Evolutionary conservation across 2,888 invertebrate species (phyloP).

Genomic region (Ametastegia equiseti): DNA sequence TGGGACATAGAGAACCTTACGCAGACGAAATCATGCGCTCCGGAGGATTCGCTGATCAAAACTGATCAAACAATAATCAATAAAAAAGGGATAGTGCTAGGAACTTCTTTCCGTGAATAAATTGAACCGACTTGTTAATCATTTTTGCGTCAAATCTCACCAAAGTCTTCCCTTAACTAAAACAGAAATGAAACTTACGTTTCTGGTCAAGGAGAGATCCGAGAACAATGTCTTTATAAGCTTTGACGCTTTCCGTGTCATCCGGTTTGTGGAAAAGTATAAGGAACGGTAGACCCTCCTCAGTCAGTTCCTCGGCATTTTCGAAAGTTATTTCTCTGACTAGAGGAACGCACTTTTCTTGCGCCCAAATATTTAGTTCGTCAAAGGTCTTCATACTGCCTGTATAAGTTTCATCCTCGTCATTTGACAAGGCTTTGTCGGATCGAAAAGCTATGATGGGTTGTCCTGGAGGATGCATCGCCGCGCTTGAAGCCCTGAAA

Average conservation of each 20-base stretch:
- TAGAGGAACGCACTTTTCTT: slow-evolving; percentile 95
- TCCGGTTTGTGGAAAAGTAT: slow-evolving; percentile 96
- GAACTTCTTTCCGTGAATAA: too few species aligned
- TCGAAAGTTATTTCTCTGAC: slow-evolving; percentile 99
- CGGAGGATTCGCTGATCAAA: too few species aligned
- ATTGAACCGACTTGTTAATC: too few species aligned
- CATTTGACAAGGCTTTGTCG: slow-evolving; percentile 87
- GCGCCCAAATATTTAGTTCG: slow-evolving; percentile 92
- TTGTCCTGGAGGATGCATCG: slow-evolving; percentile 90
- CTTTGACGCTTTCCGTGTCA: slow-evolving; percentile 88
- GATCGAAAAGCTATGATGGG: slow-evolving; percentile 91
- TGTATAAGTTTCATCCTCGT: slow-evolving; percentile 90
- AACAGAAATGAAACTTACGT: slow-evolving; percentile 82
- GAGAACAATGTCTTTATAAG: slow-evolving; percentile 89
- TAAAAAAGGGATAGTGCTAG: too few species aligned
- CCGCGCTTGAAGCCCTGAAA: slow-evolving; percentile 81
- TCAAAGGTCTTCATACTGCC: slow-evolving; percentile 88
- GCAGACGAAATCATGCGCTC: too few species aligned
- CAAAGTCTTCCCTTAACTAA: too few species aligned
- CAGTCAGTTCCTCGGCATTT: slow-evolving; percentile 99
- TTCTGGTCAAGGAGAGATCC: slow-evolving; percentile 90
- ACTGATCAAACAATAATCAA: too few species aligned
- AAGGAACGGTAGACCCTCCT: slow-evolving; percentile 98
- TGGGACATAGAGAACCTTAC: too few species aligned
- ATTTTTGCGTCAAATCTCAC: too few species aligned